A percentile compares a stretch with the other conserved stretches of the same genome.
These are phyloP conservation scores for Hipposideros larvatus DNA, from an alignment of 2,797 vertebrate species.

Conservation along the genomic window DNA sequence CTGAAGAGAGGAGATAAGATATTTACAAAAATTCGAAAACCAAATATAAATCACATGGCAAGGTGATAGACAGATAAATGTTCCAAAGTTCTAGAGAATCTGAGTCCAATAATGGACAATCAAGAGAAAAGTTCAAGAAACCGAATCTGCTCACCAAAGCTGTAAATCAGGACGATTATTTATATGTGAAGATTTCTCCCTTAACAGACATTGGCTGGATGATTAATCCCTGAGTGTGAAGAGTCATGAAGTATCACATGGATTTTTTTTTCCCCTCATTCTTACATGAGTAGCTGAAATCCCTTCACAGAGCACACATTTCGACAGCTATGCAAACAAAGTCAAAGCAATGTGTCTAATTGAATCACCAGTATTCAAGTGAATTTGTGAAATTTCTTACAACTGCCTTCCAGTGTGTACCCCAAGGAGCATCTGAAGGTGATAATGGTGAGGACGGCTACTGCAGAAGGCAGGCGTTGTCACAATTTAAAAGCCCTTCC, in stretches of 20 bases:
- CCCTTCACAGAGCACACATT: constrained; percentile 55
- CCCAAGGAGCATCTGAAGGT: constrained; percentile 60
- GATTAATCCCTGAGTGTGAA: background rate
- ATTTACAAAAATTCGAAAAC: constrained; percentile 45
- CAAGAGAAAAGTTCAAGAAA: background rate
- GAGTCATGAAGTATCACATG: background rate
- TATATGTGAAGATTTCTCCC: background rate
- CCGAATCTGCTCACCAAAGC: background rate
- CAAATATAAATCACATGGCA: background rate
- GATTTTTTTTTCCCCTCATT: background rate
- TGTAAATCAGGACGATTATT: background rate
- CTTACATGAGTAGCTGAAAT: constrained; percentile 41
- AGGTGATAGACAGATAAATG: background rate
- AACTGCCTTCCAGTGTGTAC: constrained; percentile 56
- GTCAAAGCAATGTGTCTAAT: constrained; percentile 73
- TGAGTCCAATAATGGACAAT: background rate
- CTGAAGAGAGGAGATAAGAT: background rate
- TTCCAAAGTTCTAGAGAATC: background rate
- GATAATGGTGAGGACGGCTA: constrained; percentile 49
- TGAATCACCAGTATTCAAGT: constrained; percentile 74
- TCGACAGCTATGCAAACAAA: constrained; percentile 74
- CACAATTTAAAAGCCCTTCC: constrained; percentile 68
- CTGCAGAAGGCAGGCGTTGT: constrained; percentile 59
- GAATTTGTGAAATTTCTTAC: constrained; percentile 64
- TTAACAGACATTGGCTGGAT: constrained; percentile 33